Evolutionary conservation across 2,888 invertebrate species (phyloP).

Genomic region (Boloria euphrosyne): DNA sequence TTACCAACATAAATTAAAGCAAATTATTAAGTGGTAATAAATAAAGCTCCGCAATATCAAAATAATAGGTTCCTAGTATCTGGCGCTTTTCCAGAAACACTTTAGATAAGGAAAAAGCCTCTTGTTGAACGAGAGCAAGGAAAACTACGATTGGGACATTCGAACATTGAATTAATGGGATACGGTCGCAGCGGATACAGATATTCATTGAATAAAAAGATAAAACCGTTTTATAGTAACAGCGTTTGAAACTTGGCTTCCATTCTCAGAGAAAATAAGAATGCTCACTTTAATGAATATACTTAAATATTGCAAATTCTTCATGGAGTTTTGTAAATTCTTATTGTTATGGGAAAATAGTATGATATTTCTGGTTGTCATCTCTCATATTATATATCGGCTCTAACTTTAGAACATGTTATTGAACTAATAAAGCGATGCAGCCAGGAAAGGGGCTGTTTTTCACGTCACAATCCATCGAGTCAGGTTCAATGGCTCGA

Average conservation of each 20-base stretch:
- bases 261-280: constrained; percentile 18
- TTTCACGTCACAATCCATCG: constrained; percentile 49
- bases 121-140: constrained; percentile 42
- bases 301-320: constrained; percentile 6
- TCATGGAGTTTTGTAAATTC: background rate
- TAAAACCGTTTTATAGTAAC: constrained; percentile 37
- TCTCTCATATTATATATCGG: too few relatives aligned
- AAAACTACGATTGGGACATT: constrained; percentile 52
- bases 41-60: constrained; percentile 56
- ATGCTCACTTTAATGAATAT: constrained; percentile 17
- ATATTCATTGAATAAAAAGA: constrained; percentile 41
- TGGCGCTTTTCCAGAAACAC: constrained; percentile 69
- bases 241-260: constrained; percentile 35
- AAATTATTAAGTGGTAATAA: constrained; percentile 76
- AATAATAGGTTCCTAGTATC: constrained; percentile 54
- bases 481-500: constrained; percentile 52
- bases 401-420: constrained; percentile 30
- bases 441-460: constrained; percentile 45
- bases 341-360: too few relatives aligned
- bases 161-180: constrained; percentile 58
- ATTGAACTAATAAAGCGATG: constrained; percentile 47
- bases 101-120: constrained; percentile 65
- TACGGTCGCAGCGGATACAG: constrained; percentile 40
- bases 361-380: too few relatives aligned
- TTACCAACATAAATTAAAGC: constrained; percentile 62